phyloP scores from a whole-genome alignment of 2,888 invertebrate genomes.

The Hymenopus coronatus region DNA sequence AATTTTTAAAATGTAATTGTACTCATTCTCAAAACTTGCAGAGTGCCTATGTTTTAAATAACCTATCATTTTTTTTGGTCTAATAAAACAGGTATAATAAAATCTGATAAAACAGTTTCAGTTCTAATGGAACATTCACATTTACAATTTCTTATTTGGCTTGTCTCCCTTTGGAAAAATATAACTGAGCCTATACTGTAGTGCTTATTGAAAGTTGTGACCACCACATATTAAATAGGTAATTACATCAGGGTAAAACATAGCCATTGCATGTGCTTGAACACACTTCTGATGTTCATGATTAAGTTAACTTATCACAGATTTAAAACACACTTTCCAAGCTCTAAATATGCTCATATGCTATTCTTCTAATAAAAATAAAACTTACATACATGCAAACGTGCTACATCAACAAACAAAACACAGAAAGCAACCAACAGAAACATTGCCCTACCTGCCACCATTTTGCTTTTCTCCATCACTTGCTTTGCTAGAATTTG shows the following conservation, averaged over 20 bases:
- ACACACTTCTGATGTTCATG: not conserved
- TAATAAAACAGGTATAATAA: too few species aligned
- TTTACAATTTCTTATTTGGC: too few species aligned
- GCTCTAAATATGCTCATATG: not conserved
- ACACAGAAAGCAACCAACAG: not conserved
- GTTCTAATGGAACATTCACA: too few species aligned
- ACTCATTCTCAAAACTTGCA: too few species aligned
- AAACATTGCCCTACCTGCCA: constrained; percentile 71
- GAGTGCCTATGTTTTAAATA: too few species aligned
- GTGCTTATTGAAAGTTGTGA: too few species aligned
- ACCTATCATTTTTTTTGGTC: too few species aligned
- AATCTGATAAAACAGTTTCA: too few species aligned
- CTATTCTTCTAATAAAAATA: not conserved
- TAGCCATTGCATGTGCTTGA: not conserved
- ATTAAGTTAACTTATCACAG: not conserved
- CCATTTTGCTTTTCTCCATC: constrained; percentile 92
- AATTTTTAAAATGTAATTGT: too few species aligned
- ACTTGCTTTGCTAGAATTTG: constrained; percentile 91
- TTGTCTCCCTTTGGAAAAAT: too few species aligned
- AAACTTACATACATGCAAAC: not conserved
- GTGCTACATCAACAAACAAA: not conserved
- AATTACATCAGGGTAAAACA: not conserved
- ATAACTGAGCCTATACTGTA: too few species aligned
- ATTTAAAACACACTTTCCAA: not conserved
- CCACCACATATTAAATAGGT: too few species aligned